Percentiles rank a stretch among this genome's conserved stretches.
phyloP scores from a whole-genome alignment of 2,888 invertebrate genomes.

The Melanchra persicariae region DNA sequence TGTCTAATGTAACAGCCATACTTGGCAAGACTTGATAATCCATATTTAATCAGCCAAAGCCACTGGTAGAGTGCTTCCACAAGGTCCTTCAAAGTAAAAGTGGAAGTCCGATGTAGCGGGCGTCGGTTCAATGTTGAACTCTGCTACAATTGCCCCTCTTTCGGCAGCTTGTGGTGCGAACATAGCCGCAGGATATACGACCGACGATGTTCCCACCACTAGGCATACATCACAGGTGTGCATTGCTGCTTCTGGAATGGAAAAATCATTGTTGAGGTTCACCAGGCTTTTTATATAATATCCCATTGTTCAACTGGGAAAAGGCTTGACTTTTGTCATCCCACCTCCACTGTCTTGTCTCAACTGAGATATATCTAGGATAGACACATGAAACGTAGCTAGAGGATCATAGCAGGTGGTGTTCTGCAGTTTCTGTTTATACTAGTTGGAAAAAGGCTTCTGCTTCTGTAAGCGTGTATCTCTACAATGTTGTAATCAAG shows the following conservation, averaged over 20 bases:
- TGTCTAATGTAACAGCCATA: neutral
- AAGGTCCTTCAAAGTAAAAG: constrained; percentile 87
- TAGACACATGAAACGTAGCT: too few relatives aligned
- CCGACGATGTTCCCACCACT: constrained; percentile 96
- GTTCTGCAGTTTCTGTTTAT: too few relatives aligned
- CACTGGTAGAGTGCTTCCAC: constrained; percentile 83
- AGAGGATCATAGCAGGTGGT: too few relatives aligned
- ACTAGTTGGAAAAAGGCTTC: too few relatives aligned
- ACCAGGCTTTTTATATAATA: too few relatives aligned
- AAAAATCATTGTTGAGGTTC: neutral
- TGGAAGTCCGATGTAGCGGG: constrained; percentile 84
- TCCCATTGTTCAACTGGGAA: neutral
- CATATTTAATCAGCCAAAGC: constrained; percentile 76
- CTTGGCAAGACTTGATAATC: neutral
- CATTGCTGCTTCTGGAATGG: constrained; percentile 90
- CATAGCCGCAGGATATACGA: constrained; percentile 97
- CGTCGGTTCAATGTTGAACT: constrained; percentile 88
- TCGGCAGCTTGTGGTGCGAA: constrained; percentile 95
- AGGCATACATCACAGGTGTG: constrained; percentile 94
- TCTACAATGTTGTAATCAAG: too few relatives aligned
- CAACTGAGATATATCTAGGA: too few relatives aligned
- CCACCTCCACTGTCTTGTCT: too few relatives aligned
- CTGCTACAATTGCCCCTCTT: constrained; percentile 90
- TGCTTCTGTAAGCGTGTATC: too few relatives aligned
- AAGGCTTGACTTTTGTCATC: neutral